Base-by-base conservation (phyloP, 1,140 invertebrate genomes). In the Drosophila tropicalis region DNA sequence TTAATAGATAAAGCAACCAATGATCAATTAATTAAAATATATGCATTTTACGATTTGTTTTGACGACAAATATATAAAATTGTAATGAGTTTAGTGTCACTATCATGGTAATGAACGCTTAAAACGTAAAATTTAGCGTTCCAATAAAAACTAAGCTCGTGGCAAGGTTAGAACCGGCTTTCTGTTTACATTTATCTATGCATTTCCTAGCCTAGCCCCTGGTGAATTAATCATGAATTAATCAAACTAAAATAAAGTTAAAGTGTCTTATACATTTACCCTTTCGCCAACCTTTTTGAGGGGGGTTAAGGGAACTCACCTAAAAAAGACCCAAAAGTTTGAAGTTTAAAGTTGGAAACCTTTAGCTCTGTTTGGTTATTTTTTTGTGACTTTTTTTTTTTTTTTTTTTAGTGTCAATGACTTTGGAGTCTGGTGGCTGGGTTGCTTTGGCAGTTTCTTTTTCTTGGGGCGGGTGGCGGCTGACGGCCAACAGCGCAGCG, bases 371-470 rank as follows among this genome's bases (percentile, higher is more conserved):
- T 19, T 65, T 47, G 29, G 5, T 29, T 29, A 29, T 62, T 64
- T 51, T 56, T 62, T 54, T 62, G 69, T 66, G 67, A 51, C 36
- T 73, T 63, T 64, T 60, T 81, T 39, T 83, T 83, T 79, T 22
- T 1, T 22, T 22, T 36, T 36, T 39, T 83, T 83, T 79, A 62
- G 70, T 84, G 81, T 83, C 81, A 83, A 83, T 83, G 81, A 83
- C 81, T 83, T 79, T 67, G 60, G 77, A 76, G 72, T 71, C 67
- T 79, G 61, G 63, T 22, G 44, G n/a, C 12, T 15, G 12, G 44
- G 44, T 5, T 47, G 44, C 44, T 47, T 69, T 84, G 76, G 69
- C 77, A 80, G 81, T 84, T 84, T 84, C 81, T 84, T 84, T 82
- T 81, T 81, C 54, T 41, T 71, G 56, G 69, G 69, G 69, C 72